Conservation (phyloP, 2,888 invertebrate species). For the Macrophya annulata region DNA sequence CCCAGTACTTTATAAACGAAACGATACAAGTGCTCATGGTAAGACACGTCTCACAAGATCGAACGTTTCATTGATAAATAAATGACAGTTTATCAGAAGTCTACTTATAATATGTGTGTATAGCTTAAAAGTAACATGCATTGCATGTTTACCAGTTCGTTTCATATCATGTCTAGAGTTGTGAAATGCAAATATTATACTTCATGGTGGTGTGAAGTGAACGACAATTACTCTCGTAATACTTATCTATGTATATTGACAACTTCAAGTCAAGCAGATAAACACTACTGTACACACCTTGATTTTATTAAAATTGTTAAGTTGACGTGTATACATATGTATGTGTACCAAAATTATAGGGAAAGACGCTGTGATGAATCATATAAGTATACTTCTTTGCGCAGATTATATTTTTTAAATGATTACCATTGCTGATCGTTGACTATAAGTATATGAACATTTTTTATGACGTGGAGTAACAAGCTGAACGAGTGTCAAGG, state of each 20-base stretch:
- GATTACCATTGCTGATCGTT: slow-evolving; percentile 3
- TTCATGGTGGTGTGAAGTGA: not conserved
- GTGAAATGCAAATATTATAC: slow-evolving; percentile 1
- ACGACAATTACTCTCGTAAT: too few relatives aligned
- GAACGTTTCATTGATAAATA: not conserved
- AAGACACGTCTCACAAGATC: not conserved
- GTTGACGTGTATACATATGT: not conserved
- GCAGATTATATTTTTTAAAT: not conserved
- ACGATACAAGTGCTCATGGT: not conserved
- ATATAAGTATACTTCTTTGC: not conserved
- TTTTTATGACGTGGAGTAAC: not conserved
- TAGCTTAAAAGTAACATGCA: not conserved
- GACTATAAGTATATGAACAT: not conserved
- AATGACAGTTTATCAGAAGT: not conserved
- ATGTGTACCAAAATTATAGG: not conserved
- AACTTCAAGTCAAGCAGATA: slow-evolving; percentile 10
- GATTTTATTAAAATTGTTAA: not conserved
- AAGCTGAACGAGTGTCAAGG: not conserved
- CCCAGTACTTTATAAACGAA: not conserved
- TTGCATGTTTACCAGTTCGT: not conserved
- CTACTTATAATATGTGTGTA: not conserved
- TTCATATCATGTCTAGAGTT: not conserved
- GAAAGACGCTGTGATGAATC: not conserved
- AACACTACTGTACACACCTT: not conserved
- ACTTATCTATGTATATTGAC: not conserved